Conservation (phyloP, 2,888 invertebrate species). For the Galerucella pusilla region DNA sequence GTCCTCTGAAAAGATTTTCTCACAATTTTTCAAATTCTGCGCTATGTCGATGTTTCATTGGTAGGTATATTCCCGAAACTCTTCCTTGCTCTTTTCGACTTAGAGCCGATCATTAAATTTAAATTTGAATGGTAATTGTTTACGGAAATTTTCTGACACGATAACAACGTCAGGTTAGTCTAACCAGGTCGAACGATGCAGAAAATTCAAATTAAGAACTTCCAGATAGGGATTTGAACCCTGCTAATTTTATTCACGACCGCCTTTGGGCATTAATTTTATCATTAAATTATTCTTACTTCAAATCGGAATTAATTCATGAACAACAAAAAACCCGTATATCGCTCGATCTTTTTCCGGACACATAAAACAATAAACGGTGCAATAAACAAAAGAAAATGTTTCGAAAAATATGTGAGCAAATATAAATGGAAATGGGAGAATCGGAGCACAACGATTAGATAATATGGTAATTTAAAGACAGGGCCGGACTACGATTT, state of each 20-base stretch:
- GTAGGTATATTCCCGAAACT: too few species aligned
- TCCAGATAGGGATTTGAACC: background rate
- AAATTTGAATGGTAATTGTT: too few species aligned
- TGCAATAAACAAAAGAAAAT: slow-evolving; percentile 31
- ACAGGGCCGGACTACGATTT: slow-evolving; percentile 6
- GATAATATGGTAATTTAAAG: slow-evolving; percentile 38
- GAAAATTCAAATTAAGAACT: background rate
- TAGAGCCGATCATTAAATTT: too few species aligned
- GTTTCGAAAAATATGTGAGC: slow-evolving; percentile 35
- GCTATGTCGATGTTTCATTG: too few species aligned
- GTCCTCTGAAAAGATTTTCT: too few species aligned
- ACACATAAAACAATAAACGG: slow-evolving; percentile 32
- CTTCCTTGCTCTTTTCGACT: too few species aligned
- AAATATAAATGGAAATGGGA: slow-evolving; percentile 34
- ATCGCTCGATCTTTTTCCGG: slow-evolving; percentile 26
- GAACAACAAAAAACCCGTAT: slow-evolving; percentile 20
- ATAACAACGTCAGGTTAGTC: too few species aligned
- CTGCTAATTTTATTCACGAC: background rate
- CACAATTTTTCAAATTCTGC: too few species aligned
- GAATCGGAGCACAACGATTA: slow-evolving; percentile 40
- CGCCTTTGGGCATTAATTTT: background rate
- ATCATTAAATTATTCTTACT: background rate
- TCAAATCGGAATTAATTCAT: slow-evolving; percentile 14
- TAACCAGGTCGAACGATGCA: background rate
- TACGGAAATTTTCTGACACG: too few species aligned